These are phyloP conservation scores for Felis chaus DNA, from an alignment of 2,113 vertebrate species.

Conservation along the genomic window DNA sequence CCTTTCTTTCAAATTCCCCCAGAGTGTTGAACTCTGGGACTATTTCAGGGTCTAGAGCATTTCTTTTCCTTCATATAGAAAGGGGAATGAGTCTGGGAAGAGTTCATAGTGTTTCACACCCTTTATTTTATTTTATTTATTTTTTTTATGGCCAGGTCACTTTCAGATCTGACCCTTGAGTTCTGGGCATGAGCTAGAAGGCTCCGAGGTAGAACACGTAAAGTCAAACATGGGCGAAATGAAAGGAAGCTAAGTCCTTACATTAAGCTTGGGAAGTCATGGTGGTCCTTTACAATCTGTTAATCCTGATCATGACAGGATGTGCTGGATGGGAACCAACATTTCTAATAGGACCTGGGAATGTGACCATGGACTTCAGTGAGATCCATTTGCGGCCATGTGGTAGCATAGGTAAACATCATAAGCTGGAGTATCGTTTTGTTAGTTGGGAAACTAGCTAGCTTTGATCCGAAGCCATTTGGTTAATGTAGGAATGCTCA, in stretches of 20 bases:
- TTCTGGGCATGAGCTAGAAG: not conserved
- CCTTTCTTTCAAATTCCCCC: not conserved
- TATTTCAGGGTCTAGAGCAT: not conserved
- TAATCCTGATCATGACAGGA: not conserved
- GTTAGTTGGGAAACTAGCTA: not conserved
- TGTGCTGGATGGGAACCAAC: not conserved
- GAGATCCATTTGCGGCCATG: not conserved
- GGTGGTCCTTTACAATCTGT: not conserved
- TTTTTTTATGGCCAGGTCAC: not conserved
- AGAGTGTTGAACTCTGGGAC: constrained; percentile 31
- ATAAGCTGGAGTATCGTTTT: not conserved
- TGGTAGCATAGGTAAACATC: not conserved
- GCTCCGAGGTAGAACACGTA: not conserved
- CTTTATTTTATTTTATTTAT: too few relatives aligned
- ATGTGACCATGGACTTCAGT: not conserved
- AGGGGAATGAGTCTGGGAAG: not conserved
- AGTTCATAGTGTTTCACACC: not conserved
- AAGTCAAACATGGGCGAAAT: not conserved
- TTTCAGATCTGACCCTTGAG: not conserved
- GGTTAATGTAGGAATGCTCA: not conserved
- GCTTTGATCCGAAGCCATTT: not conserved
- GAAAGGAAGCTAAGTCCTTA: not conserved
- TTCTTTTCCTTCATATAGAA: not conserved
- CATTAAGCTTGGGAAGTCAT: not conserved
- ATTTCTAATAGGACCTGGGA: not conserved